Base-by-base conservation (phyloP, 1,140 invertebrate species). In the Planococcus citri region DNA sequence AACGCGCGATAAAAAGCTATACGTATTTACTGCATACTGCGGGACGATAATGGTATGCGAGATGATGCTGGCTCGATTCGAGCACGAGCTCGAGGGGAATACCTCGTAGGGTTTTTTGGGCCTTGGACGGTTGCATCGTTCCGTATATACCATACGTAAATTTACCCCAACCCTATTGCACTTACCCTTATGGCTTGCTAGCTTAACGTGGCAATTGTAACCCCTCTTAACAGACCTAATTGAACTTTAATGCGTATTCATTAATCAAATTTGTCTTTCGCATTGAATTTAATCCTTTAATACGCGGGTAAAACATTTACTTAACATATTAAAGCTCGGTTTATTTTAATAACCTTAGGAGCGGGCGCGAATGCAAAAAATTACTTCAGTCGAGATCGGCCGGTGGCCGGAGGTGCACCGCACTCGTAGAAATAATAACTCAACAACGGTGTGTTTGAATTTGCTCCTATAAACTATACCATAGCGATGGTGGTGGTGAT, bases 241-340 rank as follows among this genome's bases (percentile, higher is more conserved):
- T 68, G 68, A 68, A 68, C 33, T 68, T 68, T 68, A 68, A 68
- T 68, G 68, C 33, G 33, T 29, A 68, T 37, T 68, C 68, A 68
- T 68, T 68, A 68, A 68, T 68, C 68, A 37, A 37, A 29, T 68
- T 68, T 68, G 27, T 68, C 68, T 21, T 68, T 27, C 33, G 27
- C 20, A 22, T 38, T 64, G 25, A 64, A 64, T 64, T 64, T 64
- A 64, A 64, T 64, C 60, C 60, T 51, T 51, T 51, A 51, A 51
- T 51, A 51, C 41, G 41, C 41, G 41, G 12, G n/a, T 51, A 51
- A 51, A 51, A 51, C 41, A 51, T 51, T 51, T 51, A 51, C 41
- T 51, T 51, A 51, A 51, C 41, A 20, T 51, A 51, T 51, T 51
- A 51, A 51, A 51, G n/a, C n/a, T 51, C n/a, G 41, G 41, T 51